Evolutionary conservation across 2,113 vertebrate genomes (phyloP), one percentile per base, ranked within the genome.

Genomic region (Electrona antarctica): DNA sequence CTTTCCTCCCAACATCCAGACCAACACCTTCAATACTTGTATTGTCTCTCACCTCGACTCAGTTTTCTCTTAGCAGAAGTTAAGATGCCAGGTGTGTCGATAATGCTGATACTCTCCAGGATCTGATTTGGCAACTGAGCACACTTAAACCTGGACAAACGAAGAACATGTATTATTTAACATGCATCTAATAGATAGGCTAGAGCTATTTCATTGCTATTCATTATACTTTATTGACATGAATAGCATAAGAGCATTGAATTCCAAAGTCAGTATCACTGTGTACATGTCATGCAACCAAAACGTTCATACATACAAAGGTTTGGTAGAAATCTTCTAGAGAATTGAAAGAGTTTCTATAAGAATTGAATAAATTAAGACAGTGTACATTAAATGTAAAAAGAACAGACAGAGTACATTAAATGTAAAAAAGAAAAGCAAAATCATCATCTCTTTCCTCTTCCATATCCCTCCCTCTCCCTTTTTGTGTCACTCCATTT

Each of bases 1-100:
- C n/a, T n/a, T 21, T 21, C 21, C 21, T 41, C 33, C 33, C 33
- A 41, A 41, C 33, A 41, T 41, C 33, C 33, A 41, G 33, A 41
- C 33, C 33, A 41, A 41, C 33, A 41, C 33, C 3, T 41, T 41
- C 5, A 41, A 41, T 41, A 41, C 33, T 41, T 41, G 33, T 41
- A 29, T 47, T 54, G 1, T 11, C 0, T 55, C 81, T 92, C 86
- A 96, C 96, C 96, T 14, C 95, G 86, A 82, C 92, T 93, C 76
- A 96, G 91, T 71, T 93, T 93, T 81, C 92, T 93, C 59, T 94
- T 95, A 28, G 95, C 93, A 1, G 94, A 93, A 0, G 96, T 96
- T 73, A 97, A 90, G 71, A 96, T 96, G 13, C 95, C 95, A 0
- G 96, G 95, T 0, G 96, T 96, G 89, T 96, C 95, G 0, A 96